phyloP scores from a whole-genome alignment of 2,888 invertebrate species.

The Dolomedes plantarius region DNA sequence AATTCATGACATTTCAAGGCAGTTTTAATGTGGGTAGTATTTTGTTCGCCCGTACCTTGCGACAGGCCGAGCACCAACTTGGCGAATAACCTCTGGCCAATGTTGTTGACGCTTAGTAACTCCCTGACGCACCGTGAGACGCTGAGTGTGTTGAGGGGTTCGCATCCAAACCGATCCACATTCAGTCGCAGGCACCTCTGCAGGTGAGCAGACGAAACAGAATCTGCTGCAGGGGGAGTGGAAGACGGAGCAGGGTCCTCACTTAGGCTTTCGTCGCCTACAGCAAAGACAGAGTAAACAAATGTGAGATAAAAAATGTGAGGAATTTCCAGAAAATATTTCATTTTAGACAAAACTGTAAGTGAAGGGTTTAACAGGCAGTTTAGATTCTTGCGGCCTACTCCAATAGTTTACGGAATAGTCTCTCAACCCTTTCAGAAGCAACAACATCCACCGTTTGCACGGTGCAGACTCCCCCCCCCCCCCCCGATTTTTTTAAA shows the following conservation, averaged over 20 bases:
- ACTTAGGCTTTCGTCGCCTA: constrained; percentile 54
- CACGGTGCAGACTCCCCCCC: no score
- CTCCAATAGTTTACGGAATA: no score
- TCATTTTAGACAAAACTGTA: no score
- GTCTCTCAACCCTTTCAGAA: no score
- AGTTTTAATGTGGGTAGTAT: no score
- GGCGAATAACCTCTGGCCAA: constrained; percentile 98
- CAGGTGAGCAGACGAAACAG: constrained; percentile 81
- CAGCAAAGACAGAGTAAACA: background rate
- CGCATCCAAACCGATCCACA: constrained; percentile 87
- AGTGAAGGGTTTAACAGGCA: no score
- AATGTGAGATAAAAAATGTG: no score
- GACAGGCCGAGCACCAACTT: constrained; percentile 97
- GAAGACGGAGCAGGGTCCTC: constrained; percentile 28
- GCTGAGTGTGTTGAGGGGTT: constrained; percentile 93
- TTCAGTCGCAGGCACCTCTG: constrained; percentile 96
- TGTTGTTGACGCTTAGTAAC: constrained; percentile 95
- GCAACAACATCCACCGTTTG: no score
- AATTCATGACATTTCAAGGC: no score
- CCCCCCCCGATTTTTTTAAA: no score
- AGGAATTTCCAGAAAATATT: no score
- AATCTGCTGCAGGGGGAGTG: constrained; percentile 78
- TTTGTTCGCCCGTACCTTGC: constrained; percentile 83
- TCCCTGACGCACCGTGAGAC: constrained; percentile 94
- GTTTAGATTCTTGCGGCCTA: no score